A percentile compares a stretch with the other conserved stretches of the same genome.
Conservation (phyloP, 1,140 invertebrate genomes). For the Nylanderia fulva region DNA sequence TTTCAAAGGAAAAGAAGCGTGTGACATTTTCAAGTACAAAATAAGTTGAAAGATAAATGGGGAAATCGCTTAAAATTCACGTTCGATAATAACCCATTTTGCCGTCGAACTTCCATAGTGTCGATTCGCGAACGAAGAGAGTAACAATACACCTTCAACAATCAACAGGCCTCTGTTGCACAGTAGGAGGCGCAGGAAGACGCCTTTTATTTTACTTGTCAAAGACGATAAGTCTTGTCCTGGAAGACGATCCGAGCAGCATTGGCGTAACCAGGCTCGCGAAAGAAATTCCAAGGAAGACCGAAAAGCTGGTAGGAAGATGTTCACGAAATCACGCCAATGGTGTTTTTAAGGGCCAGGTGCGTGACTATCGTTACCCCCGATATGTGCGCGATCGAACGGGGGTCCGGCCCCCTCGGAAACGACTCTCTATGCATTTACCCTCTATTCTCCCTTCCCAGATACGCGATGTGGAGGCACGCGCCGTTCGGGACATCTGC, state of each 20-base stretch:
- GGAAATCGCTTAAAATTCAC: not conserved
- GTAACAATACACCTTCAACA: not conserved
- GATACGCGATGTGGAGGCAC: slow-evolving; percentile 66
- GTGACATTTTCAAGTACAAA: not conserved
- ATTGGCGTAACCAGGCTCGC: slow-evolving; percentile 20
- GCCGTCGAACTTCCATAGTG: not conserved
- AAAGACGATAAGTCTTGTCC: slow-evolving; percentile 26
- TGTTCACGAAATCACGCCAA: slow-evolving; percentile 75
- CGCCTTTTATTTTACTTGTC: slow-evolving; percentile 16
- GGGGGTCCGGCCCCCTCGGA: slow-evolving; percentile 40
- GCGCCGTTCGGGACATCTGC: slow-evolving; percentile 73
- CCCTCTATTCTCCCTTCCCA: slow-evolving; percentile 38
- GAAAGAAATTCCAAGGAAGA: not conserved
- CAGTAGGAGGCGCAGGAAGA: not conserved
- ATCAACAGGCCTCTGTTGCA: not conserved
- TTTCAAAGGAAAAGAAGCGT: not conserved
- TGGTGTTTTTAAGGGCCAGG: slow-evolving; percentile 77
- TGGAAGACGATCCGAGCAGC: slow-evolving; percentile 1
- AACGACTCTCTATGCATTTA: slow-evolving; percentile 24
- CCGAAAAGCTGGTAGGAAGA: slow-evolving; percentile 29
- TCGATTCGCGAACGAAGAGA: not conserved
- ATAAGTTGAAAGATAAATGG: not conserved
- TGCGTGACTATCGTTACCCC: slow-evolving; percentile 71
- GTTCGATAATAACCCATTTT: not conserved
- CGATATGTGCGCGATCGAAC: slow-evolving; percentile 35